Base-by-base conservation (phyloP, 2,888 invertebrate species). In the Noctua comes region DNA sequence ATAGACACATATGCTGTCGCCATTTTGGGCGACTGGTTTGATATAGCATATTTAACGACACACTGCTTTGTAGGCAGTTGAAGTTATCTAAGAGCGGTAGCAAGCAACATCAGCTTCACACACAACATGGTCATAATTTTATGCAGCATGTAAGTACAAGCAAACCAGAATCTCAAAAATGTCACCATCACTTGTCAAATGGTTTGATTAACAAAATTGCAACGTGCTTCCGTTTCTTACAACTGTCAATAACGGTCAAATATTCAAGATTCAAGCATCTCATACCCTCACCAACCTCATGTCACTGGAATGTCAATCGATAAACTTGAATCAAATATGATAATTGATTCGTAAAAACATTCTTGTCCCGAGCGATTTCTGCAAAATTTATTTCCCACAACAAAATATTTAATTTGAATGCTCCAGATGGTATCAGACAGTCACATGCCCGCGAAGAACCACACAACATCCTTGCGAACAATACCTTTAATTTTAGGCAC, bases 401-500 rank as follows among this genome's bases (percentile, higher is more conserved):
- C 16, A 68, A 40, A 31, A 64, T 72, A 64, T 65, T 75, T 75
- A 48, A 81, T 75, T 69, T 51, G n/a, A 77, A 77, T 66, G 59
- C n/a, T 78, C 43, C 69, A 77, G 72, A 79, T 77, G 65, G 73
- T 59, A 80, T 68, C 75, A 74, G 66, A 62, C 48, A 68, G 77
- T 77, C 73, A 79, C 83, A 77, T 84, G 74, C 40, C 64, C 16
- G 43, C 66, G 54, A 74, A 66, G 59, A 64, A 43, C 11, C 13
- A 43, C 43, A 80, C 80, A 86, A 84, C 85, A 68, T 78, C 21
- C 82, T 62, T 8, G 40, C n/a, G 62, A 43, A 84, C 83, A 83
- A 86, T 88, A 84, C 83, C 80, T 88, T 84, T 84, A 89, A 90
- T 86, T 90, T 88, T 84, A 88, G 84, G 80, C 73, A 79, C 21